These are phyloP conservation scores for Saimiri boliviensis DNA, from an alignment of 2,113 vertebrate genomes.

Conservation along the genomic window DNA sequence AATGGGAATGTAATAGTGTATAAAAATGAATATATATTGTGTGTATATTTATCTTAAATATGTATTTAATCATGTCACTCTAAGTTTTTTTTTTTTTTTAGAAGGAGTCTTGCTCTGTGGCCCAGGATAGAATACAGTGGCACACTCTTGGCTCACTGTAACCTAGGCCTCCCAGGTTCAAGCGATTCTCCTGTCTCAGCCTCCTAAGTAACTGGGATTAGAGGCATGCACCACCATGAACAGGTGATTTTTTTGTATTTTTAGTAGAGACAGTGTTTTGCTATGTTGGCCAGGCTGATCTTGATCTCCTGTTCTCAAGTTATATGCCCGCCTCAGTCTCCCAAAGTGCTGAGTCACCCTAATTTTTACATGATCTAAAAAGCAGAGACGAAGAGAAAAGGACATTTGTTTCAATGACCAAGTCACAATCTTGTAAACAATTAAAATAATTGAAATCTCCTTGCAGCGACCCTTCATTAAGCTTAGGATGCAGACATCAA, in stretches of 20 bases:
- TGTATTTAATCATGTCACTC: neutral
- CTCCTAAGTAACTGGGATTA: too few relatives aligned
- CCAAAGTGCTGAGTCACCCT: neutral
- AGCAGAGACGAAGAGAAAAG: neutral
- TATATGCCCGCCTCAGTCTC: too few relatives aligned
- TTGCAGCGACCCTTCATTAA: neutral
- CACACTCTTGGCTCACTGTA: too few relatives aligned
- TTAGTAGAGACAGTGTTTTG: too few relatives aligned
- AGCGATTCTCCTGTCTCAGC: too few relatives aligned
- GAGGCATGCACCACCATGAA: too few relatives aligned
- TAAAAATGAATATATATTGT: neutral
- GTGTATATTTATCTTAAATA: neutral
- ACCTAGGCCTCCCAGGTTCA: too few relatives aligned
- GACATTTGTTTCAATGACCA: neutral
- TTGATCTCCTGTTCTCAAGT: too few relatives aligned
- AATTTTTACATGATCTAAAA: neutral
- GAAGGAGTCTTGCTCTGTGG: too few relatives aligned
- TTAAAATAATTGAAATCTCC: neutral
- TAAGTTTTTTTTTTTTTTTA: neutral
- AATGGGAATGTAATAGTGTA: neutral
- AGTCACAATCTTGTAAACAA: neutral
- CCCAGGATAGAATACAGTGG: too few relatives aligned
- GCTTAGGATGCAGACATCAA: neutral
- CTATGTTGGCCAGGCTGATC: too few relatives aligned
- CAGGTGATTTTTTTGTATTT: too few relatives aligned